A percentile compares a stretch with the other conserved stretches of the same genome.
Evolutionary conservation across 2,113 vertebrate species (phyloP).

Genomic region (Silurus asotus): DNA sequence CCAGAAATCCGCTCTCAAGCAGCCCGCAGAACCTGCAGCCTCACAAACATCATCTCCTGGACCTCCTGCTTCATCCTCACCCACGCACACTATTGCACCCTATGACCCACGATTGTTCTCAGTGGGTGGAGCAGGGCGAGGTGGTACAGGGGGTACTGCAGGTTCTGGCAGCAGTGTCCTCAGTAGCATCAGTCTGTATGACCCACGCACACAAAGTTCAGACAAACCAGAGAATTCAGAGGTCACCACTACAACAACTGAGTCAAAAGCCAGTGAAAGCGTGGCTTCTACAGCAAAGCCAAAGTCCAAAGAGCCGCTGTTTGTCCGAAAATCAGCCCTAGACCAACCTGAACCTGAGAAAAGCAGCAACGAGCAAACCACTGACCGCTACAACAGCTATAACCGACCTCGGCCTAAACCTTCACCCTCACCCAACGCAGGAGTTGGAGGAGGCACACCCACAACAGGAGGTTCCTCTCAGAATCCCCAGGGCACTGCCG

Average conservation of each 20-base stretch:
- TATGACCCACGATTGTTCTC: conserved; percentile 87
- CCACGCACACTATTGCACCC: conserved; percentile 77
- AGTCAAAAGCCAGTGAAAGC: conserved; percentile 64
- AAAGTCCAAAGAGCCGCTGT: conserved; percentile 86
- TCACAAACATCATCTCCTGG: conserved; percentile 54
- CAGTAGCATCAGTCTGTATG: conserved; percentile 88
- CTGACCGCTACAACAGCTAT: conserved; percentile 92
- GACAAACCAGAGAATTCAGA: conserved; percentile 61
- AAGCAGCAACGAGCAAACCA: conserved; percentile 56
- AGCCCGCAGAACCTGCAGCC: conserved; percentile 54
- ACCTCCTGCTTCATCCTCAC: conserved; percentile 31
- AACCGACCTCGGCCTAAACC: conserved; percentile 86
- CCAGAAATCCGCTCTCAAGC: conserved; percentile 71
- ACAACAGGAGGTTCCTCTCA: conserved; percentile 35
- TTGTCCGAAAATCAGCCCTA: conserved; percentile 83
- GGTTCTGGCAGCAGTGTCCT: conserved; percentile 82
- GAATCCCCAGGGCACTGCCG: conserved; percentile 49
- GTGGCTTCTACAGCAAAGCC: conserved; percentile 54
- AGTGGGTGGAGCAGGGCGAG: conserved; percentile 70
- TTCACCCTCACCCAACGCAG: conserved; percentile 60
- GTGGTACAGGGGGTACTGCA: conserved; percentile 61
- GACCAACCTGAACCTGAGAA: conserved; percentile 84
- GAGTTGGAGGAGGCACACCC: conserved; percentile 51
- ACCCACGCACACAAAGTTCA: conserved; percentile 81
- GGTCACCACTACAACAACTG: conserved; percentile 26